Conservation (phyloP, 1,140 invertebrate genomes). For the Schlechtendalia chinensis region DNA sequence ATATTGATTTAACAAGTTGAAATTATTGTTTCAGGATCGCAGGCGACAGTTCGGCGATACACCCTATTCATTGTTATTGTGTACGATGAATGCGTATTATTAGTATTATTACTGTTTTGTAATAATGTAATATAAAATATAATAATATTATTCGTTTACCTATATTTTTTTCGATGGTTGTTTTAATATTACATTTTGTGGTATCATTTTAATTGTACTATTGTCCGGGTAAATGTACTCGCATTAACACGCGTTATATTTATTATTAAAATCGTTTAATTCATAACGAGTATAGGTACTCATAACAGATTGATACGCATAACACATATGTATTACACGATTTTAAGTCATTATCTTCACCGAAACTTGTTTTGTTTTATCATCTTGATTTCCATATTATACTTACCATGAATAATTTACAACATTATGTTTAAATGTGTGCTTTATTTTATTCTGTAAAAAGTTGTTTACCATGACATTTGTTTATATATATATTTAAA, state of each 20-base stretch:
- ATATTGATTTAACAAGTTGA: neutral
- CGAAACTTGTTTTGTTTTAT: neutral
- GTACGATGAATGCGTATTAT: neutral
- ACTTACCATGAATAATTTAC: neutral
- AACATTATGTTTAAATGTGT: neutral
- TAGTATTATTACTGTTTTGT: neutral
- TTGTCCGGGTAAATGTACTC: neutral
- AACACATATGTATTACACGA: no score
- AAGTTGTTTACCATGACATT: neutral
- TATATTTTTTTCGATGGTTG: neutral
- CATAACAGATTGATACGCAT: no score
- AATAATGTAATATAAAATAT: no score
- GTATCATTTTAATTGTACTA: conserved; percentile 5
- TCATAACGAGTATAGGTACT: neutral
- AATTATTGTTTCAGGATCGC: conserved; percentile 10
- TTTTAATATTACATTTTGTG: neutral
- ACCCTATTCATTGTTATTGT: neutral
- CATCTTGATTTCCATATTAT: neutral
- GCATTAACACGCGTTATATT: neutral
- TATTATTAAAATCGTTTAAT: neutral
- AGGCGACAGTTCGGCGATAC: neutral
- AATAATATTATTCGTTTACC: neutral
- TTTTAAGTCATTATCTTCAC: neutral
- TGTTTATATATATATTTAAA: neutral
- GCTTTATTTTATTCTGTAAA: neutral